These are phyloP conservation scores for Frankliniella fusca DNA, from an alignment of 2,888 invertebrate genomes.

Conservation along the genomic window DNA sequence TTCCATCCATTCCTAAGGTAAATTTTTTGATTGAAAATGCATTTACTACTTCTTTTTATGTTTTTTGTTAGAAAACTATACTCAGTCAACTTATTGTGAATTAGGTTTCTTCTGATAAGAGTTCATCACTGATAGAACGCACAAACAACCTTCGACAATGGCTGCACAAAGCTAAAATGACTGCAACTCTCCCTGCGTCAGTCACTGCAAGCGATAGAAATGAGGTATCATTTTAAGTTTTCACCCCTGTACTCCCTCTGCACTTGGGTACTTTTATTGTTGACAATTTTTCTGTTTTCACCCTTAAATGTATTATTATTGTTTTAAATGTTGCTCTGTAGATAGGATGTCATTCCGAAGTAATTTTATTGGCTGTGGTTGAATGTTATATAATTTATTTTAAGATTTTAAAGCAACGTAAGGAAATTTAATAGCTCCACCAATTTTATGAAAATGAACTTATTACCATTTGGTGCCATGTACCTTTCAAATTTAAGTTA, in stretches of 20 bases:
- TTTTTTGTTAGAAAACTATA: background rate
- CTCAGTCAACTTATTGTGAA: background rate
- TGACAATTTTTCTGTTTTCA: too few relatives aligned
- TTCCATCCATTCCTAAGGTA: background rate
- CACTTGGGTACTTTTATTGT: background rate
- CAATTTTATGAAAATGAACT: too few relatives aligned
- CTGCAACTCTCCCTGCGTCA: conserved; percentile 12
- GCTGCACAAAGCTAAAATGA: conserved; percentile 30
- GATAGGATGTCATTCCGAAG: background rate
- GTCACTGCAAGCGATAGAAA: background rate
- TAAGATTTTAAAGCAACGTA: too few relatives aligned
- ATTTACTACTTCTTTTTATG: background rate
- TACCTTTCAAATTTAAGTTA: too few relatives aligned
- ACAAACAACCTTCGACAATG: conserved; percentile 32
- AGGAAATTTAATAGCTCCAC: too few relatives aligned
- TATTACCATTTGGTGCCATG: too few relatives aligned
- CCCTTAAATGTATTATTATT: background rate
- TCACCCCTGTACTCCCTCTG: background rate
- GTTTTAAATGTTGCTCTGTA: too few relatives aligned
- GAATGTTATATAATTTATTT: background rate
- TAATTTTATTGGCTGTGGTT: background rate
- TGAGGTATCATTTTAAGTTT: background rate
- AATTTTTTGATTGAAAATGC: background rate
- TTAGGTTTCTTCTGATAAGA: background rate
- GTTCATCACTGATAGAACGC: conserved; percentile 29